phyloP scores from a whole-genome alignment of 2,797 vertebrate species.

The Pantherophis alleghaniensis region DNA sequence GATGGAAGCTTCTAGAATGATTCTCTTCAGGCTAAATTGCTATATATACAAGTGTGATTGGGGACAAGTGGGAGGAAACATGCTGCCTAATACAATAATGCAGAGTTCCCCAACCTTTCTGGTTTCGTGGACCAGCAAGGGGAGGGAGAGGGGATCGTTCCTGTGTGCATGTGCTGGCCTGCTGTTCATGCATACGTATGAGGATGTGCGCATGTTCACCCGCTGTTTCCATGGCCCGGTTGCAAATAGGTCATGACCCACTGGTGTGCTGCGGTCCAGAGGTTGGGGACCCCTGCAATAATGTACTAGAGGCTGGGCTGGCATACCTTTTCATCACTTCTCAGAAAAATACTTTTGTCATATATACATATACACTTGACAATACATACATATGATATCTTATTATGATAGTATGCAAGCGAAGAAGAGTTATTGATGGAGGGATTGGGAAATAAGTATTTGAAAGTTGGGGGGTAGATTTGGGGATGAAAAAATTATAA shows the following conservation, averaged over 20 bases:
- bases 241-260: neutral
- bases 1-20: neutral
- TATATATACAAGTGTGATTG: neutral
- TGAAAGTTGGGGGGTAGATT: neutral
- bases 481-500: no score
- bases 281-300: neutral
- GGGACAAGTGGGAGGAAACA: neutral
- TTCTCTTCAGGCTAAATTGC: neutral
- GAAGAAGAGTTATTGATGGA: neutral
- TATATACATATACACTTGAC: neutral
- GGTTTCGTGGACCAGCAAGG: neutral
- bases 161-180: neutral
- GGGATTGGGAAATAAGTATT: neutral
- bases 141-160: no score
- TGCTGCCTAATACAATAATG: neutral
- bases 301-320: neutral
- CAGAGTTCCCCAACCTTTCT: neutral
- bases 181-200: neutral
- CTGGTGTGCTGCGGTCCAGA: neutral
- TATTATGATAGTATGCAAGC: neutral
- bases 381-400: neutral
- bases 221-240: neutral
- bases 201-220: rapidly evolving
- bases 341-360: neutral
- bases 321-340: neutral